Conservation (phyloP, 2,888 invertebrate genomes). For the Eucera pruinosa region DNA sequence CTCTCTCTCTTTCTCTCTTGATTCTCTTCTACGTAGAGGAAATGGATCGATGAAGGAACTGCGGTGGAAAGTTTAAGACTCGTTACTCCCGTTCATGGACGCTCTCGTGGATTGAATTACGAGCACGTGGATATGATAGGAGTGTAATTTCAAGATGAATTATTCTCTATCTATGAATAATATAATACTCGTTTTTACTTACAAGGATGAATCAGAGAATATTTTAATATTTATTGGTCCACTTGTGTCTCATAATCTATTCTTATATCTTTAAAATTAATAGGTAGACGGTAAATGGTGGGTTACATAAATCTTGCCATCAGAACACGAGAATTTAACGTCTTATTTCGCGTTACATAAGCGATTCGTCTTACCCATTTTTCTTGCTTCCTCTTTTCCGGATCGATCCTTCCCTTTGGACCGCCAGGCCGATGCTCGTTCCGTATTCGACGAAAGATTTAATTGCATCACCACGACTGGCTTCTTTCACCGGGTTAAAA, state of each 20-base stretch:
- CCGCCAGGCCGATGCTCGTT: neutral
- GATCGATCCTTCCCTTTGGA: neutral
- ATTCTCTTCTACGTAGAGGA: neutral
- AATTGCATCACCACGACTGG: constrained; percentile 15
- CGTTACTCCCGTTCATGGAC: neutral
- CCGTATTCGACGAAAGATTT: constrained; percentile 23
- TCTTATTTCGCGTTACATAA: neutral
- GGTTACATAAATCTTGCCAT: no score
- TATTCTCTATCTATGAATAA: neutral
- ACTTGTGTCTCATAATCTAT: no score
- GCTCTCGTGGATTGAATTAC: neutral
- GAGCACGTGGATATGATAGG: neutral
- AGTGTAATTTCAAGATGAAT: neutral
- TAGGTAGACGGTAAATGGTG: no score
- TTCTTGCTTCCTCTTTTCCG: no score
- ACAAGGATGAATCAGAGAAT: neutral
- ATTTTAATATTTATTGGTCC: no score
- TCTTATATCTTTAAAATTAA: no score
- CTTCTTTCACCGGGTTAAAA: neutral
- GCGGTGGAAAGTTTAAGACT: neutral
- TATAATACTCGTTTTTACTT: neutral
- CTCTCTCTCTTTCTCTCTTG: neutral
- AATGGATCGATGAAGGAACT: neutral
- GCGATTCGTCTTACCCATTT: neutral
- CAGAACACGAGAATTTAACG: neutral